A percentile compares a stretch with the other conserved stretches of the same genome.
phyloP scores from a whole-genome alignment of 2,888 invertebrate species.

The Lepidocyrtoides sp. region DNA sequence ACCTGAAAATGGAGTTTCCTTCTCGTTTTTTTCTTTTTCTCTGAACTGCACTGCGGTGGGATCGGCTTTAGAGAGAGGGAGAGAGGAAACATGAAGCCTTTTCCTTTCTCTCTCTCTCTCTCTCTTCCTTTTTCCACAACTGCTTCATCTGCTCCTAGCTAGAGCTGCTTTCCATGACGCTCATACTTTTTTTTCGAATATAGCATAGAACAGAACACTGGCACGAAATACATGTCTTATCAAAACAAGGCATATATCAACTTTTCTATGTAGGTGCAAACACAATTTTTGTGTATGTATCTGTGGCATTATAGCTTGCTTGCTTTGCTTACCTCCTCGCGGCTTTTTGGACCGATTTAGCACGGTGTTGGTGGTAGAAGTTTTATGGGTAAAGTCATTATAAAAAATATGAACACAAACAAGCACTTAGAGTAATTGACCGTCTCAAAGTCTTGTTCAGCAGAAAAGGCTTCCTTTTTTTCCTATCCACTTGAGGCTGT shows the following conservation, averaged over 20 bases:
- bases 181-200: constrained; percentile 50
- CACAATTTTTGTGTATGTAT: constrained; percentile 1
- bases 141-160: constrained; percentile 55
- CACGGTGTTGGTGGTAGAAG: constrained; percentile 76
- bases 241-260: constrained; percentile 23
- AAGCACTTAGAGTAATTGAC: constrained; percentile 85
- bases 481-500: constrained; percentile 74
- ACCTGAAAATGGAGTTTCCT: constrained; percentile 75
- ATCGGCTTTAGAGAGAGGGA: constrained; percentile 73
- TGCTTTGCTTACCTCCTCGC: constrained; percentile 77
- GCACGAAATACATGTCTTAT: not conserved
- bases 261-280: not conserved
- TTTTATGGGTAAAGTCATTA: constrained; percentile 82
- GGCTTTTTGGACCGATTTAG: constrained; percentile 80
- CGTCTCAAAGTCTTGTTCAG: constrained; percentile 81
- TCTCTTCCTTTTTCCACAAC: constrained; percentile 33
- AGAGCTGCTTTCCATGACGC: constrained; percentile 37
- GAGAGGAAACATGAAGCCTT: constrained; percentile 78
- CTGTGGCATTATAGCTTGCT: constrained; percentile 57
- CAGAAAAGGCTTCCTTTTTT: constrained; percentile 75
- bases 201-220: not conserved
- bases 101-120: constrained; percentile 51
- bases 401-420: constrained; percentile 84
- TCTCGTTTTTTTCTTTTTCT: constrained; percentile 62
- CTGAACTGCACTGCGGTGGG: constrained; percentile 71